Percentiles rank a stretch among this genome's conserved stretches.
Evolutionary conservation across 2,888 invertebrate genomes (phyloP).

Genomic region (Resseliella maxima): DNA sequence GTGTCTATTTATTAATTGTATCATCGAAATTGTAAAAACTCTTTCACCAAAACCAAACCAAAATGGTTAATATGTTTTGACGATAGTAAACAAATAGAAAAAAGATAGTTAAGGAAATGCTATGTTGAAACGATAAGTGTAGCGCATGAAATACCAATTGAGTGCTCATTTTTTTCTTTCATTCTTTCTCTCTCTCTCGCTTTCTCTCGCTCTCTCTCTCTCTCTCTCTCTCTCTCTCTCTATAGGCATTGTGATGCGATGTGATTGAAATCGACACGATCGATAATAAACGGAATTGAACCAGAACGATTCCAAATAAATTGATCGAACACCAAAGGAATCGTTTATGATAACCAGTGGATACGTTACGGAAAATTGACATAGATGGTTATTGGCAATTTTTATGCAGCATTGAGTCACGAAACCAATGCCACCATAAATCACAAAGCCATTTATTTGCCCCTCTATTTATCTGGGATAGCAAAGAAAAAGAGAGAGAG

Average conservation of each 20-base stretch:
- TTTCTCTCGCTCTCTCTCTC: not conserved
- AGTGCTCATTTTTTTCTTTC: not conserved
- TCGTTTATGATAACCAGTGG: constrained; percentile 48
- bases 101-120: constrained; percentile 18
- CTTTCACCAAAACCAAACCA: not conserved
- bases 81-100: not conserved
- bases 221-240: not conserved
- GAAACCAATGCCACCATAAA: constrained; percentile 25
- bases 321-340: constrained; percentile 48
- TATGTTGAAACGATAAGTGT: constrained; percentile 26
- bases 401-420: constrained; percentile 38
- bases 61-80: not conserved
- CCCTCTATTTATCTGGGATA: not conserved
- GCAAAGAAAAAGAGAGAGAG: not conserved
- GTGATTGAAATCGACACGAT: constrained; percentile 53
- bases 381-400: constrained; percentile 46
- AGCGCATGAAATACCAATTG: constrained; percentile 29
- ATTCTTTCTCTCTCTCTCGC: not conserved
- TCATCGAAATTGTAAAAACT: not conserved
- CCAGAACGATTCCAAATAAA: constrained; percentile 46
- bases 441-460: constrained; percentile 19
- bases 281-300: constrained; percentile 50
- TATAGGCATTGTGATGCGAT: not conserved
- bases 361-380: constrained; percentile 27
- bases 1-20: constrained; percentile 53